Base-by-base conservation (phyloP, 2,113 vertebrate species). In the Bujurquina vittata region DNA sequence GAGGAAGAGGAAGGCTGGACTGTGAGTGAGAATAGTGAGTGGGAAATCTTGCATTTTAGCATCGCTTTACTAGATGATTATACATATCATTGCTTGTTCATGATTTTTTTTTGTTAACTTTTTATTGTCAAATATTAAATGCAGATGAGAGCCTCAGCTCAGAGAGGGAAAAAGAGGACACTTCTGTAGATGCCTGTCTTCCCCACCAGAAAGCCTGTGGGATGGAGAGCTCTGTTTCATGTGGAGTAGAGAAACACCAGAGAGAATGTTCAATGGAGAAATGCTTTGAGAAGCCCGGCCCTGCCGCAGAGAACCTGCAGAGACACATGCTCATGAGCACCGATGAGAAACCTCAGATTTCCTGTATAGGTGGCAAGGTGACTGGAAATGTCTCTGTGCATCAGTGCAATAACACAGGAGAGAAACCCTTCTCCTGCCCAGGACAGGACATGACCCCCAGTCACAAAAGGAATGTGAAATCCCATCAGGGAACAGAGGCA, bases 21-120 rank as follows among this genome's bases (percentile, higher is more conserved):
- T 80, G 90, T 86, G 87, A 89, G 76, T 85, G 92, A 92, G 69
- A 91, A 89, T 73, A 10, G 92, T 93, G 90, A 93, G 92, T 91
- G 61, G 33, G 65, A 77, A 72, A 33, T 57, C 23, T 84, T 65
- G 54, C 82, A 81, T 67, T 76, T 35, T 52, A 46, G 22, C 75
- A 35, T 81, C 10, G 22, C 10, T 23, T 84, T 23, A 40, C 2
- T 56, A 35, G 7, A 76, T 22, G 35, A n/a, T 7, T 7, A 8
- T 35, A 15, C 43, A 43, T 4, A 29, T 5, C 4, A 3, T 46
- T 22, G 43, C 11, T 46, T 1, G 7, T 58, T 43, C 0, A 8
- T 33, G 17, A 69, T 46, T 74, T 79, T 46, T 26, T 26, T 26
- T 26, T n/a, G n/a, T 26, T 62, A 15, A 61, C 3, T 54, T 54